Percentiles rank a stretch among this genome's conserved stretches.
Conservation (phyloP, 2,113 vertebrate species). For the Corythaixoides concolor region DNA sequence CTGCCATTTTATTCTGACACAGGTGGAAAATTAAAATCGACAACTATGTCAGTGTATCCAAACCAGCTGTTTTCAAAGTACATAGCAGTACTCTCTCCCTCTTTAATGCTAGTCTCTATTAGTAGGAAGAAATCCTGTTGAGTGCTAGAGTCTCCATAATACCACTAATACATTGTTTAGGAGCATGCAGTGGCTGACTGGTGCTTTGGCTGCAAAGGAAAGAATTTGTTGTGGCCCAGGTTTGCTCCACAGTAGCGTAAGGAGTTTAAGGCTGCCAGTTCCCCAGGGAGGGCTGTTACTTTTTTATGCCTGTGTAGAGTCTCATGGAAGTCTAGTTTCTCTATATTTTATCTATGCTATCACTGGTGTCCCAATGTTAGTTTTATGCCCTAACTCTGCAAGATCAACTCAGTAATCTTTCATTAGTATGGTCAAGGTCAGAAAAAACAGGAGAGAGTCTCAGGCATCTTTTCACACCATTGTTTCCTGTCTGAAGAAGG, state of each 20-base stretch:
- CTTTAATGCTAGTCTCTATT: not conserved
- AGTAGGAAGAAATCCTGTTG: not conserved
- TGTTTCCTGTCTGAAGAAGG: not conserved
- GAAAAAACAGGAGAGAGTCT: not conserved
- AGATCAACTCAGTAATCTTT: not conserved
- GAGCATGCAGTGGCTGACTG: not conserved
- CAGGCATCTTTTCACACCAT: not conserved
- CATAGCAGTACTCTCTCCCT: not conserved
- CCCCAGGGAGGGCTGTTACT: not conserved
- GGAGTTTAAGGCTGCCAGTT: not conserved
- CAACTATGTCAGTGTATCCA: not conserved
- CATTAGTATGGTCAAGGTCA: not conserved
- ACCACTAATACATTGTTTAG: not conserved
- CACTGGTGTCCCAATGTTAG: not conserved
- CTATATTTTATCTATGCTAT: not conserved
- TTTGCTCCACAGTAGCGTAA: not conserved
- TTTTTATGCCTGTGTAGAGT: not conserved
- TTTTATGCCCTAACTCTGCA: not conserved
- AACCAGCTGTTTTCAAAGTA: not conserved
- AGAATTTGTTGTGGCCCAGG: not conserved
- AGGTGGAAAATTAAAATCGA: not conserved
- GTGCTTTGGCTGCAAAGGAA: not conserved
- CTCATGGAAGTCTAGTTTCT: not conserved
- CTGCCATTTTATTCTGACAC: not conserved
- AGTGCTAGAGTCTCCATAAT: not conserved